These are phyloP conservation scores for Hartigia nigra DNA, from an alignment of 2,888 invertebrate genomes.

Conservation along the genomic window DNA sequence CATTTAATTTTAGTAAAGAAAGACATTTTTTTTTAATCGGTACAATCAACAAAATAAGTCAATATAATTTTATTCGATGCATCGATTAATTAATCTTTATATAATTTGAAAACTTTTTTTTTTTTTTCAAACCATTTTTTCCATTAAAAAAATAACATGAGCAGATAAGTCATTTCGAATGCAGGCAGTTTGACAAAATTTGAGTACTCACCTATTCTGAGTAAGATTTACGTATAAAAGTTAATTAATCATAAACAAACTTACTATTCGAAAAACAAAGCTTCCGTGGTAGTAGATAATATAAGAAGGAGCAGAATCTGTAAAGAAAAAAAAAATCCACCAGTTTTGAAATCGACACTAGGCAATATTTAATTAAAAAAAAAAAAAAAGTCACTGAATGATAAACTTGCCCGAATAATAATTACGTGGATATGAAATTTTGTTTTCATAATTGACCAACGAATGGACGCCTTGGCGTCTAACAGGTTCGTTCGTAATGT, in stretches of 20 bases:
- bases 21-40: too few species aligned
- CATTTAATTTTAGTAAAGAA: too few species aligned
- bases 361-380: not conserved
- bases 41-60: too few species aligned
- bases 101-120: too few species aligned
- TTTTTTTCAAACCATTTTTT: too few species aligned
- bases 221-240: too few species aligned
- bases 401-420: not conserved
- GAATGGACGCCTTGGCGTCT: not conserved
- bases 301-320: slow-evolving; percentile 40
- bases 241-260: slow-evolving; percentile 19
- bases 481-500: slow-evolving; percentile 43
- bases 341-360: not conserved
- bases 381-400: not conserved
- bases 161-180: too few species aligned
- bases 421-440: slow-evolving; percentile 43
- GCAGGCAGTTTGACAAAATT: too few species aligned
- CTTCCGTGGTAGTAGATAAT: slow-evolving; percentile 35
- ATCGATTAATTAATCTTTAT: too few species aligned
- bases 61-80: too few species aligned
- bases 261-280: slow-evolving; percentile 49
- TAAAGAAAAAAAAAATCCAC: slow-evolving; percentile 19
- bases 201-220: too few species aligned
- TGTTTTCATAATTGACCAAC: slow-evolving; percentile 35
- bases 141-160: too few species aligned